Base-by-base conservation (phyloP, 2,888 invertebrate genomes). In the Mimachlamys varia region DNA sequence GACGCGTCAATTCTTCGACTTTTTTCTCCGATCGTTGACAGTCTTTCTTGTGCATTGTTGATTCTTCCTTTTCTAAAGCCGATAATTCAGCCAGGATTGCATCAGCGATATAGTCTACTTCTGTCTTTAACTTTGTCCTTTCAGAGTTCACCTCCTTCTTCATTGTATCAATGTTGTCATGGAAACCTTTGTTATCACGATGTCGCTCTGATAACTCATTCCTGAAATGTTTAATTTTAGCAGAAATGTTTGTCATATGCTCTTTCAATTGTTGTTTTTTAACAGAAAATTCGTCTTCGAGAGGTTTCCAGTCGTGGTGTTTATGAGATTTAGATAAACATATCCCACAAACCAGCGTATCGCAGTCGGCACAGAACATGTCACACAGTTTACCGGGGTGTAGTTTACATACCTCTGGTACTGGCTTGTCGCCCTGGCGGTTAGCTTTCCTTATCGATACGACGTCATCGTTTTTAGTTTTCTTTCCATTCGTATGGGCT, bases 381-480 rank as follows among this genome's bases (percentile, higher is more conserved):
- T 76, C 76, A 27, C 76, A 33, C 13, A 76, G 76, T 76, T 76
- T 76, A 76, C 76, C 76, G 13, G 76, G 33, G 13, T 76, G 76
- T 76, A 76, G 33, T 33, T 76, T 76, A 76, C 27, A 76, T 22
- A 33, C 33, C 27, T 27, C 33, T 76, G 76, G 62, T 13, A 76
- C 62, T 15, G 62, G 62, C 27, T 76, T 76, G 62, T n/a, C 62
- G 27, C 5, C 27, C 62, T 76, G 62, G 27, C 62, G 62, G 62
- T 76, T 17, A 76, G 62, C 62, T 13, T 27, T 76, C 62, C 5
- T 27, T 76, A 76, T 76, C 27, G 62, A 17, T 76, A 76, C 62
- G 62, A 76, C 27, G 62, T 76, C 62, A n/a, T 76, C 27, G 62
- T 76, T 76, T 76, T 76, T 76, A n/a, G 62, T n/a, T 76, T 76